Evolutionary conservation across 2,888 invertebrate species (phyloP).

Genomic region (Zygaena filipendulae): DNA sequence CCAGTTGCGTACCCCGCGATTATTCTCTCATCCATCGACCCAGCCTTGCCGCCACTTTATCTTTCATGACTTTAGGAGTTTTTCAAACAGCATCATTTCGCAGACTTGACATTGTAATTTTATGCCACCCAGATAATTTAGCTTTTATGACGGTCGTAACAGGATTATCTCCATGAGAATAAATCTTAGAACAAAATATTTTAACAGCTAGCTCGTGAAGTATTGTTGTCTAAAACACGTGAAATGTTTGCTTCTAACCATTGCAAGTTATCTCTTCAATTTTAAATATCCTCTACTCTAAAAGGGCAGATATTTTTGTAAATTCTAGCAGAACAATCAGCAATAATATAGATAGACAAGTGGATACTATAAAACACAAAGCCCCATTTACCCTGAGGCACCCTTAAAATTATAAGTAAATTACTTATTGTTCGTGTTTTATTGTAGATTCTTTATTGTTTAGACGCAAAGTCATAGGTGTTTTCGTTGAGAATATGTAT

Average conservation of each 20-base stretch:
- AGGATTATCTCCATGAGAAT: conserved; percentile 17
- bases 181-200: neutral
- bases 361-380: conserved; percentile 15
- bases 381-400: conserved; percentile 29
- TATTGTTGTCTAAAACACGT: too few relatives aligned
- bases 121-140: conserved; percentile 48
- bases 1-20: conserved; percentile 62
- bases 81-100: conserved; percentile 42
- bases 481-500: too few relatives aligned
- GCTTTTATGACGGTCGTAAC: conserved; percentile 32
- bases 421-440: conserved; percentile 42
- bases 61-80: conserved; percentile 56
- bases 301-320: too few relatives aligned
- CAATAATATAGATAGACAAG: neutral
- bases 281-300: too few relatives aligned
- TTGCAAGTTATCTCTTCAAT: too few relatives aligned
- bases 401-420: conserved; percentile 36
- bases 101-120: conserved; percentile 48
- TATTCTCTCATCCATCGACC: conserved; percentile 62
- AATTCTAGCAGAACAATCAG: conserved; percentile 26
- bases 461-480: conserved; percentile 19
- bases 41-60: conserved; percentile 47
- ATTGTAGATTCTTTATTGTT: conserved; percentile 29
- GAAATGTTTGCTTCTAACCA: too few relatives aligned
- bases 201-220: conserved; percentile 1